These are phyloP conservation scores for Hypolimnas misippus DNA, from an alignment of 2,888 invertebrate species.

Conservation along the genomic window DNA sequence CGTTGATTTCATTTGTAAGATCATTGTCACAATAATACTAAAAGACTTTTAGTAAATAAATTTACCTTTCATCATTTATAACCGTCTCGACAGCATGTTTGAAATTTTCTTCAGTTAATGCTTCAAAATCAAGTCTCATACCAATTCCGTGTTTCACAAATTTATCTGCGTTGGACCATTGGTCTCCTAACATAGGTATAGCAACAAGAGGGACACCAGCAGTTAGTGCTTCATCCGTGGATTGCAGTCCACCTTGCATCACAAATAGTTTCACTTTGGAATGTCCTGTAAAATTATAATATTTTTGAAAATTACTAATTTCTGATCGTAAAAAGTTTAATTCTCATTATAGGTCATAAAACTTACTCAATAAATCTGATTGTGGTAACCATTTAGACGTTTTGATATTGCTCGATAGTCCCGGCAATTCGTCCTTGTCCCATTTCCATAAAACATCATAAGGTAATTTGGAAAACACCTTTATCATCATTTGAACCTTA, in stretches of 20 bases:
- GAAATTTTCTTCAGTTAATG: constrained; percentile 48
- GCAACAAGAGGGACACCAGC: constrained; percentile 63
- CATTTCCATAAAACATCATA: constrained; percentile 63
- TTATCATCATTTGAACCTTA: constrained; percentile 39
- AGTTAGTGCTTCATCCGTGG: constrained; percentile 66
- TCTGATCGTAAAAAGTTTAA: no score
- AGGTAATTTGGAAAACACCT: constrained; percentile 55
- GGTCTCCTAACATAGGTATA: constrained; percentile 66
- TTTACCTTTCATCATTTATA: constrained; percentile 39
- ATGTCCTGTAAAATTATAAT: constrained; percentile 57
- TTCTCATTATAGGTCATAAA: neutral
- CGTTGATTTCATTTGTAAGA: no score
- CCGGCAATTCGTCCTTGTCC: constrained; percentile 50
- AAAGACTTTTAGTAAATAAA: no score
- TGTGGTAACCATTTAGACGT: constrained; percentile 62
- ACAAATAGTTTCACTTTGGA: constrained; percentile 66
- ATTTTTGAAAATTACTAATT: no score
- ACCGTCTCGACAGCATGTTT: constrained; percentile 47
- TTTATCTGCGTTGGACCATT: constrained; percentile 58
- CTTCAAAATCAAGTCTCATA: constrained; percentile 49
- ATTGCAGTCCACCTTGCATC: constrained; percentile 70
- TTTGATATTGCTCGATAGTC: constrained; percentile 53
- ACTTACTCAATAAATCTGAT: constrained; percentile 52
- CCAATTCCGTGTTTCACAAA: constrained; percentile 54
- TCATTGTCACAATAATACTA: no score